Conservation (phyloP, 2,113 vertebrate species). For the Oreocharis arfaki region DNA sequence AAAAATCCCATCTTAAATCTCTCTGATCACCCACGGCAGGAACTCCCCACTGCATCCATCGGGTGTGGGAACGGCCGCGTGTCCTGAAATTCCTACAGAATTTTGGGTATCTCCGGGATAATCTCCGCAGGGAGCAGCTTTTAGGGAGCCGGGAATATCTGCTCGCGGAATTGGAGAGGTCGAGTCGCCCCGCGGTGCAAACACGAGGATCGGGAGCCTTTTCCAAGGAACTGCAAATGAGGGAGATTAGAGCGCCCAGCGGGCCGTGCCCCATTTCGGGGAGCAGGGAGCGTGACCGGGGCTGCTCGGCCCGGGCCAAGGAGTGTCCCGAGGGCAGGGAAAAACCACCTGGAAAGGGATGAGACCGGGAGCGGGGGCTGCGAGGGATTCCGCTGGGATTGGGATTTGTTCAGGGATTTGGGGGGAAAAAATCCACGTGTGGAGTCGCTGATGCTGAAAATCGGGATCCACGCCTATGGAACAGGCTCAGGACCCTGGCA, state of each 20-base stretch:
- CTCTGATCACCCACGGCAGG: not conserved
- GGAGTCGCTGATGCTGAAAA: accelerated
- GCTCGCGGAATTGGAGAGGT: not conserved
- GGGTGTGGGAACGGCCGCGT: not conserved
- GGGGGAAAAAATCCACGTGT: accelerated
- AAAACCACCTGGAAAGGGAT: not conserved
- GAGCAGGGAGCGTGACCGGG: not conserved
- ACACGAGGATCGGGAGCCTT: not conserved
- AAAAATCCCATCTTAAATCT: not conserved
- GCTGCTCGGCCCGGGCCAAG: not conserved
- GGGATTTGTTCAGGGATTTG: not conserved
- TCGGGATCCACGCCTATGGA: accelerated
- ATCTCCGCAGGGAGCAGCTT: not conserved
- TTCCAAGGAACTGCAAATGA: not conserved
- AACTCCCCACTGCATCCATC: not conserved
- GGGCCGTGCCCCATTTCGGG: not conserved
- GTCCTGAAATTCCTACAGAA: not conserved
- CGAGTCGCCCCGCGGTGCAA: not conserved
- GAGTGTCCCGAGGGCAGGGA: not conserved
- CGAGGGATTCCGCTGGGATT: accelerated
- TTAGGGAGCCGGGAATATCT: not conserved
- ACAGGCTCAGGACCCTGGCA: not conserved
- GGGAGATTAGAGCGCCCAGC: not conserved
- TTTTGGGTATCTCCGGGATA: not conserved
- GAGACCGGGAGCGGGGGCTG: not conserved